Evolutionary conservation across 2,797 vertebrate genomes (phyloP).

Genomic region (Poliocrania exsul): DNA sequence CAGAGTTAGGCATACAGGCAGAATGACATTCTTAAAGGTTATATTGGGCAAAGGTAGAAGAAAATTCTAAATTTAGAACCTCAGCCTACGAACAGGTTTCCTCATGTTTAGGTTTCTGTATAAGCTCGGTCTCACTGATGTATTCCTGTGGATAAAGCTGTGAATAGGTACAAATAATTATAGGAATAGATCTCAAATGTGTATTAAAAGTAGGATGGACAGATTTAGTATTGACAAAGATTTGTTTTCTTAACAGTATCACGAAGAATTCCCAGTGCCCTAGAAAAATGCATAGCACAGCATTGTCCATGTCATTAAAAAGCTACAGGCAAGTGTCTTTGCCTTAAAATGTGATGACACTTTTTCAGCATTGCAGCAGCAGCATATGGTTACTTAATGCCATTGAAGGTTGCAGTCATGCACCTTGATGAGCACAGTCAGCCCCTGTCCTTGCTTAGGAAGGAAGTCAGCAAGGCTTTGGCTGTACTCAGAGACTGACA

Average conservation of each 20-base stretch:
- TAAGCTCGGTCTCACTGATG: background rate
- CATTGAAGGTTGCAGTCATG: background rate
- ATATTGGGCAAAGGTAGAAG: background rate
- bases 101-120: background rate
- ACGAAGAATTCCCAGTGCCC: background rate
- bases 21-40: background rate
- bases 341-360: constrained; percentile 12
- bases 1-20: background rate
- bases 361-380: constrained; percentile 57
- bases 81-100: background rate
- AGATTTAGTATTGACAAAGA: background rate
- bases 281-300: background rate
- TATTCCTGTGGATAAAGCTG: background rate
- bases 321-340: background rate
- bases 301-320: background rate
- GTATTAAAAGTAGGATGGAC: background rate
- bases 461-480: background rate
- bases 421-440: constrained; percentile 10
- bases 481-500: background rate
- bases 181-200: background rate
- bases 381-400: constrained; percentile 54
- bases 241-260: background rate
- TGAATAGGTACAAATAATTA: background rate
- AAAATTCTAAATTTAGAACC: background rate
- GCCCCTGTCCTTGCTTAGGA: constrained; percentile 7